phyloP scores from a whole-genome alignment of 1,140 invertebrate genomes.

The Heliconius melpomene region DNA sequence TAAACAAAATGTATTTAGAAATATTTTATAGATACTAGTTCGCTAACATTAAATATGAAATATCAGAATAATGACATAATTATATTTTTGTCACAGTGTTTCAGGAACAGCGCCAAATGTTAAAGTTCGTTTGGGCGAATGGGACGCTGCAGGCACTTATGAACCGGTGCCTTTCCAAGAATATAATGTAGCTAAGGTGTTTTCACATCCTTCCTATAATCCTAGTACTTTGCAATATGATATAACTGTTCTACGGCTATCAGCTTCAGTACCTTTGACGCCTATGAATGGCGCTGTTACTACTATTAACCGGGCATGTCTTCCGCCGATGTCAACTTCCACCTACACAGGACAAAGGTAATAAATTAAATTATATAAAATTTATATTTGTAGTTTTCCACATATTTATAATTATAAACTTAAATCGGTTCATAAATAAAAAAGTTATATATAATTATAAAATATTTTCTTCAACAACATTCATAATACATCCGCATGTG shows the following conservation, averaged over 20 bases:
- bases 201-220: slow-evolving; percentile 85
- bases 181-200: slow-evolving; percentile 80
- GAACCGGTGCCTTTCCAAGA: slow-evolving; percentile 85
- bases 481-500: too few relatives aligned
- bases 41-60: background rate
- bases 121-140: slow-evolving; percentile 86
- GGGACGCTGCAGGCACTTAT: slow-evolving; percentile 83
- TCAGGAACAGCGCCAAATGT: slow-evolving; percentile 73
- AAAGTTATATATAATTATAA: too few relatives aligned
- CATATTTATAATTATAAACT: too few relatives aligned
- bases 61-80: background rate
- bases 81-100: slow-evolving; percentile 53
- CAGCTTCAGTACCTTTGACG: slow-evolving; percentile 82
- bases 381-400: background rate
- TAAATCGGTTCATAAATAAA: too few relatives aligned
- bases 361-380: background rate
- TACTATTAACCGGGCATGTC: slow-evolving; percentile 87
- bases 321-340: slow-evolving; percentile 80
- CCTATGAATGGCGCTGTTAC: slow-evolving; percentile 72
- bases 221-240: slow-evolving; percentile 86
- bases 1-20: too few relatives aligned
- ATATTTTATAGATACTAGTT: background rate
- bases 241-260: slow-evolving; percentile 85
- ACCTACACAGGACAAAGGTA: slow-evolving; percentile 83
- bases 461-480: too few relatives aligned